Conservation (phyloP, 2,113 vertebrate genomes). For the Petrocephalus microphthalmus region DNA sequence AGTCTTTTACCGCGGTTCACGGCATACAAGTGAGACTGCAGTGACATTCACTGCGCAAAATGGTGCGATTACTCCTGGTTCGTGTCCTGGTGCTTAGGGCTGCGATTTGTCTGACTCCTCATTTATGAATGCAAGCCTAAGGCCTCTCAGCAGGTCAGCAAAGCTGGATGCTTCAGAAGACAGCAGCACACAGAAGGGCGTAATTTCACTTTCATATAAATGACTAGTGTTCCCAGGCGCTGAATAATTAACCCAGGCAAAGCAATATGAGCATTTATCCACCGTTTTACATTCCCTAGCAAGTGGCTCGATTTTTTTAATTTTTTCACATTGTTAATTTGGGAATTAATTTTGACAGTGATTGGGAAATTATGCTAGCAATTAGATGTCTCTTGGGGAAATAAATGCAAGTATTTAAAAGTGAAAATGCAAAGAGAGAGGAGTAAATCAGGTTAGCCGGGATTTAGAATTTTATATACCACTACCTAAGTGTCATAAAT, state of each 20-base stretch:
- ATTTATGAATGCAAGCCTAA: background rate
- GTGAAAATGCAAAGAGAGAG: background rate
- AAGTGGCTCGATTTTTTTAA: background rate
- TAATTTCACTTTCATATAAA: background rate
- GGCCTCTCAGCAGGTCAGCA: background rate
- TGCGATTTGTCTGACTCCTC: background rate
- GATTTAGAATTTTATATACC: background rate
- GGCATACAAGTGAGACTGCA: background rate
- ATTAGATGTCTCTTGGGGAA: background rate
- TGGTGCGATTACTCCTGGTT: background rate
- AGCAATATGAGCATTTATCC: background rate
- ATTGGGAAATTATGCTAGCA: background rate
- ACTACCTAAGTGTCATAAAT: background rate
- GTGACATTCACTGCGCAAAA: background rate
- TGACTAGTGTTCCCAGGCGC: background rate
- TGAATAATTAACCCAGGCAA: background rate
- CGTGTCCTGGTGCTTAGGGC: background rate
- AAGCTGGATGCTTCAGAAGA: background rate
- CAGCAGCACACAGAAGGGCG: background rate
- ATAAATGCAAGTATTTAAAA: background rate
- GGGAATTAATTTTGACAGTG: slow-evolving; percentile 6
- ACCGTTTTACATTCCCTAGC: background rate
- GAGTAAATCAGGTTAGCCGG: background rate
- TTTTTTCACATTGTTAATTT: background rate
- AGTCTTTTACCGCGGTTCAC: background rate